A percentile compares a stretch with the other conserved stretches of the same genome.
phyloP scores from a whole-genome alignment of 2,888 invertebrate species.

The Drosophila buzzatii region DNA sequence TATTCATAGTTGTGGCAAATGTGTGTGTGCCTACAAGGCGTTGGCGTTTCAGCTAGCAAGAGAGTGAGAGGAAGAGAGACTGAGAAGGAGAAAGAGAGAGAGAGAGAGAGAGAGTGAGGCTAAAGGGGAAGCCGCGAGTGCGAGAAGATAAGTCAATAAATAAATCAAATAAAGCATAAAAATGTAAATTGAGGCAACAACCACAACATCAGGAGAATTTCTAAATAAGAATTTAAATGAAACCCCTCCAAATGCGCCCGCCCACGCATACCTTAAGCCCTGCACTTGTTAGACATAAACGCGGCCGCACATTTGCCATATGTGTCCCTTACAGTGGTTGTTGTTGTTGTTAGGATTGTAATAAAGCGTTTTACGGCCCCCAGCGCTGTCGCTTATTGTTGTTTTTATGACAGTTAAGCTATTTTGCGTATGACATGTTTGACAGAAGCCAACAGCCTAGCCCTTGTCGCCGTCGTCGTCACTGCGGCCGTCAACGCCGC shows the following conservation, averaged over 20 bases:
- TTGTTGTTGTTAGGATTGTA: constrained; percentile 43
- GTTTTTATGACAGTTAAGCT: constrained; percentile 80
- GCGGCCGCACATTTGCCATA: constrained; percentile 66
- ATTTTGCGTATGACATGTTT: constrained; percentile 81
- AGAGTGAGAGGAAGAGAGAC: constrained; percentile 1
- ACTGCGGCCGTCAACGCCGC: constrained; percentile 65
- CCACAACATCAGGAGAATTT: constrained; percentile 33
- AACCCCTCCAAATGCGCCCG: neutral
- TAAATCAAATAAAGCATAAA: constrained; percentile 67
- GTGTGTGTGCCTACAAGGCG: constrained; percentile 63
- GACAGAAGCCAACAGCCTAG: constrained; percentile 65
- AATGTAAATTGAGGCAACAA: constrained; percentile 50
- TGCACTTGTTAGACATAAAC: constrained; percentile 68
- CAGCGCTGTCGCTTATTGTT: constrained; percentile 44
- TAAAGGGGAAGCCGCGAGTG: constrained; percentile 20
- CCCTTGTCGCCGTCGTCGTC: constrained; percentile 3
- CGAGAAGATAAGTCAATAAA: constrained; percentile 58
- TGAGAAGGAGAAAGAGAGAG: neutral
- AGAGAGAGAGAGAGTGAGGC: constrained; percentile 5
- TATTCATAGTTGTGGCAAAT: constrained; percentile 33
- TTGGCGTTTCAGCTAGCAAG: constrained; percentile 65
- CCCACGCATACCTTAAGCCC: constrained; percentile 3
- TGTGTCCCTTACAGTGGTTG: constrained; percentile 27
- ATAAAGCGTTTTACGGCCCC: constrained; percentile 75
- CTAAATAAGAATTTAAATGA: constrained; percentile 42